These are phyloP conservation scores for Ctenopoma multispine DNA, from an alignment of 2,797 vertebrate species.

Conservation along the genomic window DNA sequence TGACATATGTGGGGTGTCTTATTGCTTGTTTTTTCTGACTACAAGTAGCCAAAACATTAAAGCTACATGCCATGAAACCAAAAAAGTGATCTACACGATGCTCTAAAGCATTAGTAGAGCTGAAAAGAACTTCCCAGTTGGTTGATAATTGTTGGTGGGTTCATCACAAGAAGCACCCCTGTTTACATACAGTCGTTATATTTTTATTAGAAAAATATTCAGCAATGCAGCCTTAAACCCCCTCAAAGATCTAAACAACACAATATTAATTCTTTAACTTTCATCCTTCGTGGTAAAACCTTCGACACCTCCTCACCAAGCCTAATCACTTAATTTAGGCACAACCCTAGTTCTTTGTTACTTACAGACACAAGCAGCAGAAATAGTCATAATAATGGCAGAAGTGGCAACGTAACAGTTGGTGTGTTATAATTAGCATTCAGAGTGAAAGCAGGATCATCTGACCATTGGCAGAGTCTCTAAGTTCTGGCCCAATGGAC, in stretches of 20 bases:
- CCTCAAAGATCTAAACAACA: not conserved
- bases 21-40: no score
- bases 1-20: no score
- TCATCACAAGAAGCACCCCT: not conserved
- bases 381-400: constrained; percentile 31
- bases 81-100: not conserved
- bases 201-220: not conserved
- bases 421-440: constrained; percentile 68
- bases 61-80: not conserved
- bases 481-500: constrained; percentile 80
- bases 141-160: not conserved
- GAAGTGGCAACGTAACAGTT: constrained; percentile 43
- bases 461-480: constrained; percentile 72
- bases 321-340: constrained; percentile 13
- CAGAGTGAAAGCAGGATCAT: constrained; percentile 67
- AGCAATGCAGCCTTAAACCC: not conserved
- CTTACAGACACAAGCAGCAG: constrained; percentile 7
- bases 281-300: not conserved
- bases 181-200: not conserved
- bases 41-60: not conserved
- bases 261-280: not conserved
- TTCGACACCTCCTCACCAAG: constrained; percentile 9
- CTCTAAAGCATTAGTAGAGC: not conserved
- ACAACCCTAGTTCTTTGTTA: constrained; percentile 16
- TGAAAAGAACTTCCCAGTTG: no score